Base-by-base conservation (phyloP, 1,140 invertebrate genomes). In the Diorhabda carinulata region DNA sequence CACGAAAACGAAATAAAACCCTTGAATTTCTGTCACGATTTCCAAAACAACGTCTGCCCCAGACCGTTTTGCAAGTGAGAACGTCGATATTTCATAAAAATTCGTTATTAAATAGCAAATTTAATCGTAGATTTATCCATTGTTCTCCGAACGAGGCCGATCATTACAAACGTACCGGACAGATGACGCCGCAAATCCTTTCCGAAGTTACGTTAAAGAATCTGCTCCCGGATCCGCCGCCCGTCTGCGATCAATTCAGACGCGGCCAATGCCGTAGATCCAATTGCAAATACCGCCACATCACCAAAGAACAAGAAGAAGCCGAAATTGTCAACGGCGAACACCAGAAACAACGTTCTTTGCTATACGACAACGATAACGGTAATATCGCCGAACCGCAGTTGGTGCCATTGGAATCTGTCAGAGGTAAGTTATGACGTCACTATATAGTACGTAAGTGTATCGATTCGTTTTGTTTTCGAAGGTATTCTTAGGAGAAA, bases 21-120 rank as follows among this genome's bases (percentile, higher is more conserved):
- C 1, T 75, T 82, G n/a, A 83, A 87, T n/a, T 94, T 95, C 78
- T 95, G 92, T 78, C 92, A 94, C 78, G 92, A 95, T 78, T 94
- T 86, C 82, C 92, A 94, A 80, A 94, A 94, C 79, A 88, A 86
- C 8, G 84, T 86, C 65, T 91, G 89, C 76, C 83, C 85, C 10
- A 83, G 89, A 74, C 81, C 84, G 0, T 87, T 87, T 59, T 87
- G 86, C 75, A 82, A 81, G 80, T 82, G 72, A 78, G 79, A 75
- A 25, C 25, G 25, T 25, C 25, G 25, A 25, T 25, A 25, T 25
- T 25, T 25, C 25, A 25, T 25, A 25, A 25, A 25, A 25, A 25
- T 25, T 25, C 25, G 25, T 25, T 67, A 5, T 58, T 8, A 47
- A 25, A 25, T 25, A 25, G 25, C 25, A 25, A 25, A 25, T 25